Evolutionary conservation across 2,888 invertebrate species (phyloP), one percentile per base, ranked within the genome.

Genomic region (Hemicrepidius hirtus): DNA sequence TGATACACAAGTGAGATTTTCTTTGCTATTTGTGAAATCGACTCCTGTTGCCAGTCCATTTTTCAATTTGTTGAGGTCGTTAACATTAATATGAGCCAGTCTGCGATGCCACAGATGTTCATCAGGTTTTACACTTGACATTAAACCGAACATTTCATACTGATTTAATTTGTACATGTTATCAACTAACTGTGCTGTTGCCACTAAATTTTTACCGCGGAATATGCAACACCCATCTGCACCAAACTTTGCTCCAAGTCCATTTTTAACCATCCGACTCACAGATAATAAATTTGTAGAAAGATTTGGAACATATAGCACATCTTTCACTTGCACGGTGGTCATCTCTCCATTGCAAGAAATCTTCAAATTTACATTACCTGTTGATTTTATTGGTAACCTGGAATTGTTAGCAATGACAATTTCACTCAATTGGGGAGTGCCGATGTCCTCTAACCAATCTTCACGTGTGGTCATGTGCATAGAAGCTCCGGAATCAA

Each of bases 1-100:
- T 7, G 16, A 1, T 12, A 16, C 7, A 13, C 55, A 55, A 6
- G 28, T 55, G 28, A 32, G 9, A 13, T 55, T 35, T 3, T 21
- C 16, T 21, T n/a, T n/a, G n/a, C n/a, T n/a, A 10, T 49, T 49
- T 9, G 3, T 21, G 12, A 49, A 49, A 21, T 10, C 9, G 9
- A 55, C 16, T 12, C 35, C 32, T 1, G 32, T 32, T 32, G n/a
- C 55, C 21, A 44, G 18, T 21, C 18, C 35, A 12, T 55, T 55
- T 55, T 13, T 55, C n/a, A 55, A 13, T n/a, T 55, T 55, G n/a
- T 20, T 55, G 28, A 55, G 9, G 24, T 55, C 35, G n/a, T 13
- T 55, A 9, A 10, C n/a, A 10, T 55, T 55, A 16, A 35, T 55
- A 20, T 55, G 28, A 32, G 5, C 55, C 13, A 55, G 16, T 5